Conservation (phyloP, 2,113 vertebrate genomes). For the Otus sunia region DNA sequence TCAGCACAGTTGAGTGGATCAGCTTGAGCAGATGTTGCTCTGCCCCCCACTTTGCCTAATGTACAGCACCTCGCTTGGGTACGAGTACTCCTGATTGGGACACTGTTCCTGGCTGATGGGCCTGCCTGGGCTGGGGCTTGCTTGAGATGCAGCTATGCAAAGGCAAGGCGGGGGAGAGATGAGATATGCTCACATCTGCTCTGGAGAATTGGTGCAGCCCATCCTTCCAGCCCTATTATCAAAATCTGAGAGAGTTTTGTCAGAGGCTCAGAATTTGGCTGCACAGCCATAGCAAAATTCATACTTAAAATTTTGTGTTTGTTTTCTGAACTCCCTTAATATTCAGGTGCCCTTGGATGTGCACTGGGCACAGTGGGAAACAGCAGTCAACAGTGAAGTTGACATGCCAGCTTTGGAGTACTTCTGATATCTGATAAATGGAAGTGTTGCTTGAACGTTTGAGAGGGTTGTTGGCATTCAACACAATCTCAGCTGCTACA, state of each 20-base stretch:
- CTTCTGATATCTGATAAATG: background rate
- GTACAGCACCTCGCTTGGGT: background rate
- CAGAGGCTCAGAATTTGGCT: background rate
- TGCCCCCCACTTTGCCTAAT: background rate
- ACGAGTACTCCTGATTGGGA: rapidly evolving
- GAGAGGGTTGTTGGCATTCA: background rate
- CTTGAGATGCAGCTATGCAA: rapidly evolving
- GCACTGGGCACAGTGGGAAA: background rate
- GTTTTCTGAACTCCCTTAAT: background rate
- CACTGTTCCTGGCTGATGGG: background rate
- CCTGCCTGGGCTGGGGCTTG: background rate
- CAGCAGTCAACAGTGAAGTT: background rate
- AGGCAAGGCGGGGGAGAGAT: background rate
- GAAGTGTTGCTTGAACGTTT: background rate
- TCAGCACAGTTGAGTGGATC: background rate
- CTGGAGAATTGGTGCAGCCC: background rate
- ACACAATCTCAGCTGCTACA: background rate
- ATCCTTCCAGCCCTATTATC: background rate
- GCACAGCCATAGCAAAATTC: background rate
- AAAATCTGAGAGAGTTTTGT: background rate
- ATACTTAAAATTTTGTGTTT: background rate
- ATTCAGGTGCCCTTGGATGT: background rate
- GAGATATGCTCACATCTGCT: background rate
- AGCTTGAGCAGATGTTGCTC: background rate
- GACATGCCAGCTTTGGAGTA: background rate